Evolutionary conservation across 2,888 invertebrate species (phyloP).

Genomic region (Athalia cordata): DNA sequence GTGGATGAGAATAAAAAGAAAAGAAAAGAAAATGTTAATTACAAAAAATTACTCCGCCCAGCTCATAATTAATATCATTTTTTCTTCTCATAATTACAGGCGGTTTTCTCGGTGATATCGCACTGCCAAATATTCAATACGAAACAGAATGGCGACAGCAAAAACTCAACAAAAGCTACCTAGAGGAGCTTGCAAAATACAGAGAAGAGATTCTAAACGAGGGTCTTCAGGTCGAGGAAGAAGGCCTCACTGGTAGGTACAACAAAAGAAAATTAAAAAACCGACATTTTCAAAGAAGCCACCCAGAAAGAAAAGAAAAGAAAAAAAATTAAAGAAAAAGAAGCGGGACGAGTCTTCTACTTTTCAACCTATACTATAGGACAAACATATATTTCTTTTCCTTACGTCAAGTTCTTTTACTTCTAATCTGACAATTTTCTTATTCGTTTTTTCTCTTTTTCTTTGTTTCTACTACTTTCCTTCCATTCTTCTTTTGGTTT

Average conservation of each 20-base stretch:
- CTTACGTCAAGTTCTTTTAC: constrained; percentile 17
- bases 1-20: background rate
- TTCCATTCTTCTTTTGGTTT: constrained; percentile 18
- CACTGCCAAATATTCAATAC: constrained; percentile 80
- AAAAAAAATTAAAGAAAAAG: background rate
- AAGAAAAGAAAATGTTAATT: background rate
- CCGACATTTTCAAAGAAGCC: background rate
- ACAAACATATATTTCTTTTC: background rate
- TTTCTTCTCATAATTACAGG: constrained; percentile 77
- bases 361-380: too few relatives aligned
- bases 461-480: background rate
- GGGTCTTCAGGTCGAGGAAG: constrained; percentile 89
- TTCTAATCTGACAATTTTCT: background rate
- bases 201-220: constrained; percentile 88
- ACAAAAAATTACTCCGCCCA: background rate
- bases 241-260: constrained; percentile 82
- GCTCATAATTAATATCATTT: background rate
- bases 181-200: constrained; percentile 87
- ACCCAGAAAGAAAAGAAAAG: background rate
- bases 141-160: constrained; percentile 75
- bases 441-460: background rate
- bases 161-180: constrained; percentile 80
- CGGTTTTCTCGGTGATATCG: constrained; percentile 90
- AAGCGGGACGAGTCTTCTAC: too few relatives aligned
- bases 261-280: background rate